A percentile compares a stretch with the other conserved stretches of the same genome.
These are phyloP conservation scores for Nasonia giraulti DNA, from an alignment of 1,140 invertebrate genomes.

Conservation along the genomic window DNA sequence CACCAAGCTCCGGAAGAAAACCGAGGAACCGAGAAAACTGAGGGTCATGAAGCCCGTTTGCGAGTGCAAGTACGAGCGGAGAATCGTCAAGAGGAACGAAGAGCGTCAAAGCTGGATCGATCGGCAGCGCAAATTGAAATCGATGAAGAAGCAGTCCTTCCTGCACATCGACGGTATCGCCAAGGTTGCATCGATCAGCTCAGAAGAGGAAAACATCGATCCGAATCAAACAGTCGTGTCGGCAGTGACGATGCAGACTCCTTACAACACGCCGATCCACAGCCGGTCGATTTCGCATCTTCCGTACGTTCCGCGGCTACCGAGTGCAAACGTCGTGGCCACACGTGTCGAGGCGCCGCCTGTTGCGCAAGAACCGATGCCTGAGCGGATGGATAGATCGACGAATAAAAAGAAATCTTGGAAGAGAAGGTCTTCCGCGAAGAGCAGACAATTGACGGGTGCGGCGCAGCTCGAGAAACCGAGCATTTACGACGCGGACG, in stretches of 20 bases:
- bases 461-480: too few species aligned
- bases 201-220: slow-evolving; percentile 52
- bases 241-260: slow-evolving; percentile 60
- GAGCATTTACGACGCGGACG: neutral
- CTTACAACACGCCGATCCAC: slow-evolving; percentile 56
- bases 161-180: slow-evolving; percentile 53
- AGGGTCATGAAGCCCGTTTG: slow-evolving; percentile 63
- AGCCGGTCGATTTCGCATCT: slow-evolving; percentile 41
- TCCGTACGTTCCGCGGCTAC: neutral
- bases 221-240: slow-evolving; percentile 51
- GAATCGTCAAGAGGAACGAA: slow-evolving; percentile 59
- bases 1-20: slow-evolving; percentile 46
- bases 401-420: neutral
- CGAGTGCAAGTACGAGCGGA: slow-evolving; percentile 66
- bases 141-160: slow-evolving; percentile 54
- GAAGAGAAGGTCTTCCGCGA: neutral
- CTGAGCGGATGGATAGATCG: neutral
- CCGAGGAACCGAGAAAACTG: slow-evolving; percentile 44
- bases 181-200: slow-evolving; percentile 49
- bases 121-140: slow-evolving; percentile 54
- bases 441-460: neutral
- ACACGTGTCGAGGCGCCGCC: neutral
- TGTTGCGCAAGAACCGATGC: neutral
- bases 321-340: neutral
- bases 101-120: slow-evolving; percentile 54